Percentiles rank a stretch among this genome's conserved stretches.
phyloP scores from a whole-genome alignment of 2,797 vertebrate species.

The Gadopsis marmoratus region DNA sequence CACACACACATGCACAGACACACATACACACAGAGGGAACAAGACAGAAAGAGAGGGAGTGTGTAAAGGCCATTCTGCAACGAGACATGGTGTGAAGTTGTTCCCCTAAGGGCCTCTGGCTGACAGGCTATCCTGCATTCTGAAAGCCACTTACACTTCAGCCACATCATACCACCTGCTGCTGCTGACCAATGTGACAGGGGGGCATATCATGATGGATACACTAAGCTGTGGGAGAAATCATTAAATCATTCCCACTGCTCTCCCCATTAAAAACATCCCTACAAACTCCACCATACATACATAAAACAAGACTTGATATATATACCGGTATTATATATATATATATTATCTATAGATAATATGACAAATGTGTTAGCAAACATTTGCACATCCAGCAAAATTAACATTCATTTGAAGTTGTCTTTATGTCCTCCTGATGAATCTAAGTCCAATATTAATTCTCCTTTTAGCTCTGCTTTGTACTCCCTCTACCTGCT shows the following conservation, averaged over 20 bases:
- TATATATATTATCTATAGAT: too few species aligned
- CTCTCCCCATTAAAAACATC: constrained; percentile 50
- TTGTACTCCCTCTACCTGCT: background rate
- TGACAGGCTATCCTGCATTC: constrained; percentile 83
- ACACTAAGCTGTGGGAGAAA: constrained; percentile 68
- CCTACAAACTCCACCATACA: constrained; percentile 18
- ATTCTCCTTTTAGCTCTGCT: background rate
- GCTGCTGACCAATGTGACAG: constrained; percentile 77
- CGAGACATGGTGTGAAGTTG: constrained; percentile 71
- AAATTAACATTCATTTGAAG: too few species aligned
- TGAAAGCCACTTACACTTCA: constrained; percentile 82
- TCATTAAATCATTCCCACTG: constrained; percentile 70
- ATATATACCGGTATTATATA: too few species aligned
- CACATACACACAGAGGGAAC: constrained; percentile 32
- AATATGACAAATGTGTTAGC: too few species aligned
- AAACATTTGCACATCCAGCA: too few species aligned
- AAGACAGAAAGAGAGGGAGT: constrained; percentile 54
- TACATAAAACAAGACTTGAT: constrained; percentile 13
- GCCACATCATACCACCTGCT: constrained; percentile 80
- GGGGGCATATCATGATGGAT: constrained; percentile 74
- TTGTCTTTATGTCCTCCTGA: too few species aligned
- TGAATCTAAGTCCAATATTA: too few species aligned
- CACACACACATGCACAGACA: constrained; percentile 13
- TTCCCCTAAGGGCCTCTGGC: constrained; percentile 70
- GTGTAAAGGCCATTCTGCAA: constrained; percentile 77